Conservation (phyloP, 2,888 invertebrate genomes). For the Dasysyrphus tricinctus region DNA sequence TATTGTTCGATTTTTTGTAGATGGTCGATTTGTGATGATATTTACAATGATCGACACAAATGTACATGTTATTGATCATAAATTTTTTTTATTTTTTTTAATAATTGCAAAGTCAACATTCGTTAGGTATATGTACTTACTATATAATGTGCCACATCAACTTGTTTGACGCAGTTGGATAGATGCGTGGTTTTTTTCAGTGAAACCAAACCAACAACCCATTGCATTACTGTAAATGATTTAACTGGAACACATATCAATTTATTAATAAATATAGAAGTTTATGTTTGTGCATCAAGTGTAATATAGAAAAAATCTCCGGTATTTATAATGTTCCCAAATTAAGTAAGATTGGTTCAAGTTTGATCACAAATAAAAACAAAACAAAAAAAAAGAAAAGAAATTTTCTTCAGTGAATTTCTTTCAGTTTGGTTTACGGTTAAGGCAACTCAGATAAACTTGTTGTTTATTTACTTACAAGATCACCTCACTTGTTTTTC, state of each 20-base stretch:
- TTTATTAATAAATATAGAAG: not conserved
- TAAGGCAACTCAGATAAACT: conserved; percentile 5
- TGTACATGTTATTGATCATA: too few relatives aligned
- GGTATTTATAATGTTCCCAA: not conserved
- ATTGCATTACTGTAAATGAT: not conserved
- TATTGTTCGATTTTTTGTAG: too few relatives aligned
- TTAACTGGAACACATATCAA: not conserved
- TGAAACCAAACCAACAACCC: not conserved
- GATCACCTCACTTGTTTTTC: conserved; percentile 45
- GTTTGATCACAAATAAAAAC: not conserved
- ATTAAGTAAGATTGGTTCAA: conserved; percentile 20
- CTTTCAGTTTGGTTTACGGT: not conserved
- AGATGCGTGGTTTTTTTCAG: not conserved
- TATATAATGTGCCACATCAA: too few relatives aligned
- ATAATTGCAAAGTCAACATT: too few relatives aligned
- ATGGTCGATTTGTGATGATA: too few relatives aligned
- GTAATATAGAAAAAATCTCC: not conserved
- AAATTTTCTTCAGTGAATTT: conserved; percentile 3
- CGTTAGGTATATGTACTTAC: too few relatives aligned
- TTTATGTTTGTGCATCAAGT: not conserved
- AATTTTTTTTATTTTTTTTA: too few relatives aligned
- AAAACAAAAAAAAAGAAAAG: not conserved
- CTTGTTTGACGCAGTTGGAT: too few relatives aligned
- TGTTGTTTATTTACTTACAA: conserved; percentile 46
- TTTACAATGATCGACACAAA: too few relatives aligned